Base-by-base conservation (phyloP, 2,888 invertebrate genomes). In the Anticlea derivata region DNA sequence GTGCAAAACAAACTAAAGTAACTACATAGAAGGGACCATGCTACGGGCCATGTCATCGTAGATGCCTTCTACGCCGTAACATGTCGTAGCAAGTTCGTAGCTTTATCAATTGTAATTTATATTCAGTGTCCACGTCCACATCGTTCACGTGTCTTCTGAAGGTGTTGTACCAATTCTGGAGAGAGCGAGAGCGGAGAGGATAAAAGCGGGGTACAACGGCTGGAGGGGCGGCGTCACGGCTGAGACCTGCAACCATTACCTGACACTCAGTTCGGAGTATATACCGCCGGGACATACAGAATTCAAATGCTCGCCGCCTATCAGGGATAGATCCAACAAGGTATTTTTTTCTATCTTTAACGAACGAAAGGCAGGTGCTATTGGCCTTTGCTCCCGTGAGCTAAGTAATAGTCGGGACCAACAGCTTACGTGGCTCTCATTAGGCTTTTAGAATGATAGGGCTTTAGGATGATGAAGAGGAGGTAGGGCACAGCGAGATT, bases 211-310 rank as follows among this genome's bases (percentile, higher is more conserved):
- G 48, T 92, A 93, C 62, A 75, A 63, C n/a, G 77, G 77, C 8
- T 83, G 83, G 58, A 91, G 92, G 3, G 87, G 83, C 0, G 90
- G 87, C 4, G 73, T 94, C 37, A 93, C 93, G 0, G 93, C 92
- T 0, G 94, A 94, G 76, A 95, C 94, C 0, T 94, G 94, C 70
- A 92, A 93, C 62, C 95, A 94, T 69, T 94, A 94, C 72, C 79
- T 95, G 11, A 83, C 90, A 0, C 78, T 95, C 5, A 80, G 82
- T 41, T 86, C 94, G 0, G 93, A 94, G 60, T 81, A 92, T 41
- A 86, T 95, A 20, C 92, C 92, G 1, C 85, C 91, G 8, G 87
- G 87, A 11, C 92, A 82, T n/a, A 93, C 94, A 0, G 92, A 94
- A 68, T 94, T 80, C 65, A 95, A 94, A 70, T 94, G 94, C 53